phyloP scores from a whole-genome alignment of 2,888 invertebrate genomes.

The Cinara cedri region DNA sequence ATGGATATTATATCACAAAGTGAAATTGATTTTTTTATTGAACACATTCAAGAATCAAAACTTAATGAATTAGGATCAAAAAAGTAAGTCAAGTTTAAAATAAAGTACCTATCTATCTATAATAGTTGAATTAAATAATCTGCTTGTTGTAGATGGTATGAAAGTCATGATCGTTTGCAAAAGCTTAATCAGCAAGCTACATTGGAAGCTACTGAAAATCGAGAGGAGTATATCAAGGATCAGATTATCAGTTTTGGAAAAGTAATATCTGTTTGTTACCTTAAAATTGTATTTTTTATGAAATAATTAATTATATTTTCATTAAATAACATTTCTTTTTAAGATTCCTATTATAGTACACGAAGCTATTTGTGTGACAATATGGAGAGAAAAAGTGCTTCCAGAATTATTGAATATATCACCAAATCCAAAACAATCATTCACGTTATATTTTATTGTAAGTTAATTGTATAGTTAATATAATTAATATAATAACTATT shows the following conservation, averaged over 20 bases:
- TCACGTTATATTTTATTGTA: conserved; percentile 79
- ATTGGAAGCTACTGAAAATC: conserved; percentile 76
- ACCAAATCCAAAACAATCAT: conserved; percentile 73
- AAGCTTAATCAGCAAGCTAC: conserved; percentile 88
- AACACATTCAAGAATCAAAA: conserved; percentile 43
- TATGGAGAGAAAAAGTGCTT: conserved; percentile 85
- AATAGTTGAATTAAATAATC: not conserved
- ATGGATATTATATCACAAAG: conserved; percentile 40
- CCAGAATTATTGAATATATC: conserved; percentile 75
- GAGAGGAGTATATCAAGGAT: conserved; percentile 86
- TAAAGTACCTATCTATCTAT: too few species aligned
- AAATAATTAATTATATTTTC: not conserved
- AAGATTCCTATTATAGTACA: conserved; percentile 77
- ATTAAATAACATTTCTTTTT: conserved; percentile 56
- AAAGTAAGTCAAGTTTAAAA: conserved; percentile 19
- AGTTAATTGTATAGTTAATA: conserved; percentile 63
- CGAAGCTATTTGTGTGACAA: conserved; percentile 80
- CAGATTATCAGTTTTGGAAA: conserved; percentile 77
- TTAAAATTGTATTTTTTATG: not conserved
- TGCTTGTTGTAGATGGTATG: conserved; percentile 72
- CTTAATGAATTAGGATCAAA: conserved; percentile 39
- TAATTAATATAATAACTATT: too few species aligned
- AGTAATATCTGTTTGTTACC: conserved; percentile 63
- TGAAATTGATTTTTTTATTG: conserved; percentile 42
- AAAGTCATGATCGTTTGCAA: conserved; percentile 81